These are phyloP conservation scores for Oplegnathus fasciatus DNA, from an alignment of 2,113 vertebrate species.

Conservation along the genomic window DNA sequence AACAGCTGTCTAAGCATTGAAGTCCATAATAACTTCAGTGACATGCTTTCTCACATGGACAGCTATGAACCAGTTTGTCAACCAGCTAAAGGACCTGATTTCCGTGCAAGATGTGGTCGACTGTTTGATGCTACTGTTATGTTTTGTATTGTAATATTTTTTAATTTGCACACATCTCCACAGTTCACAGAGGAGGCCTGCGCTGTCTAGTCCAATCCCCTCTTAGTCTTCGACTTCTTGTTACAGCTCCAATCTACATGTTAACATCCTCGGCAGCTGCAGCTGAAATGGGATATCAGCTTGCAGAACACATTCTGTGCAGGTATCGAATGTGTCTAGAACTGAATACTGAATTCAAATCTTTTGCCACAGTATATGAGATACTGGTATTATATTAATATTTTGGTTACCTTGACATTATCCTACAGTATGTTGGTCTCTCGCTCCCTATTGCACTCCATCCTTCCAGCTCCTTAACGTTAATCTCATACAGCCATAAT, in stretches of 20 bases:
- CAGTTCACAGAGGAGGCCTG: conserved; percentile 7
- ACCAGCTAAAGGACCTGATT: background rate
- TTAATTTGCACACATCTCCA: conserved; percentile 12
- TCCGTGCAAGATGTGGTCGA: background rate
- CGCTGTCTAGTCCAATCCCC: background rate
- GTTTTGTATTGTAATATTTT: background rate
- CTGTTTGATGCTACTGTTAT: background rate
- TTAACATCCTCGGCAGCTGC: conserved; percentile 30
- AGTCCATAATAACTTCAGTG: conserved; percentile 7
- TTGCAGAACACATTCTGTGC: conserved; percentile 22
- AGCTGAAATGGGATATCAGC: conserved; percentile 25
- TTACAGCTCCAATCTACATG: conserved; percentile 35
- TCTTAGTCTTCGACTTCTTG: conserved; percentile 11
- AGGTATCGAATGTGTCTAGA: conserved; percentile 6
- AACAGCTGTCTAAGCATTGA: background rate
- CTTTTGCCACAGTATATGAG: conserved; percentile 9
- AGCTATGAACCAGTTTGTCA: background rate
- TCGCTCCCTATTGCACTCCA: conserved; percentile 12
- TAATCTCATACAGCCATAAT: conserved; percentile 34
- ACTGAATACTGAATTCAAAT: conserved; percentile 42
- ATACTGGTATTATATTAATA: conserved; percentile 26
- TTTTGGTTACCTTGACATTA: conserved; percentile 39
- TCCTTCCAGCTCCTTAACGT: conserved; percentile 29
- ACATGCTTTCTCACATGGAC: background rate
- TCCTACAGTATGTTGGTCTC: background rate